These are phyloP conservation scores for Crypturellus tataupa DNA, from an alignment of 2,797 vertebrate genomes.

Conservation along the genomic window DNA sequence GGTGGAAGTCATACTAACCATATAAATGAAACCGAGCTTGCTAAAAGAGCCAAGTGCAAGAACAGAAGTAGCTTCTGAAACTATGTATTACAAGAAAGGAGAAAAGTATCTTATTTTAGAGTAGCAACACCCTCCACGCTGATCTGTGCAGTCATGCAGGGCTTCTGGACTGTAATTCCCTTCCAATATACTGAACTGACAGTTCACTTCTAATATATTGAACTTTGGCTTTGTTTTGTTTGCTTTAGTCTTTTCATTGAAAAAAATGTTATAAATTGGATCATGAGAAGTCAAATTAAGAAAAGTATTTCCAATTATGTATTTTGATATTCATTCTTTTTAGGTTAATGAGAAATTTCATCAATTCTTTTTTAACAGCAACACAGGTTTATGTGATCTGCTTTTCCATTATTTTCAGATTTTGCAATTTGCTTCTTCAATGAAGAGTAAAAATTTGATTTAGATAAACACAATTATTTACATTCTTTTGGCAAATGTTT, in stretches of 20 bases:
- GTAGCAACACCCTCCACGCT: background rate
- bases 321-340: conserved; percentile 28
- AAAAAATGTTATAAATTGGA: background rate
- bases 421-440: conserved; percentile 58
- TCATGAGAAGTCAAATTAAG: background rate
- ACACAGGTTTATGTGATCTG: conserved; percentile 3
- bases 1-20: background rate
- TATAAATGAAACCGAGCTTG: background rate
- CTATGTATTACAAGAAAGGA: background rate
- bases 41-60: background rate
- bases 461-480: conserved; percentile 60
- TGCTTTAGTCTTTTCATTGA: background rate
- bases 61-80: background rate
- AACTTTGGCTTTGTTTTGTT: background rate
- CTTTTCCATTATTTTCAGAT: conserved; percentile 3
- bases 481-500: conserved; percentile 26
- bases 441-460: conserved; percentile 67
- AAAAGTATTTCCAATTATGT: conserved; percentile 1
- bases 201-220: background rate
- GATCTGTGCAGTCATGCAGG: background rate
- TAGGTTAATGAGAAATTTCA: background rate
- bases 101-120: background rate
- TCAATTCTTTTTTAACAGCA: conserved; percentile 1
- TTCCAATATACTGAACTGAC: background rate
- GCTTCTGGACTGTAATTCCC: background rate